These are phyloP conservation scores for Tiaroga cobitis DNA, from an alignment of 2,797 vertebrate genomes.

Conservation along the genomic window DNA sequence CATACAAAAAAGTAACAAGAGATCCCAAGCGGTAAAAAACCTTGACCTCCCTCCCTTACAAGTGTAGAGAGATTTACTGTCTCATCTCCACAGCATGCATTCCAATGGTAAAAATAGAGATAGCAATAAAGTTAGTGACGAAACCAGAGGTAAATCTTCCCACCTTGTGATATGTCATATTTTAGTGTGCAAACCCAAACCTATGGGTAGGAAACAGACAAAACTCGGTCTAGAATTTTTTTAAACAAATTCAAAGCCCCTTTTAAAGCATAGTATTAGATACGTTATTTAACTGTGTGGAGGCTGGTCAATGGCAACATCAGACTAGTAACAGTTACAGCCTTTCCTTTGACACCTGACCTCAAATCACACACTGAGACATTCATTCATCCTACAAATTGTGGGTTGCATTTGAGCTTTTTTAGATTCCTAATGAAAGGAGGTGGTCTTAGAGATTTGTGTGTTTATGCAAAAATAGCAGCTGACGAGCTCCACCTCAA, in stretches of 20 bases:
- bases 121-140: conserved; percentile 66
- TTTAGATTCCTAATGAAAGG: conserved; percentile 55
- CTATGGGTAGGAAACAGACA: not conserved
- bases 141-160: conserved; percentile 47
- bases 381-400: conserved; percentile 67
- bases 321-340: conserved; percentile 65
- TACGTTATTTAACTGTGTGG: conserved; percentile 1
- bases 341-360: conserved; percentile 66
- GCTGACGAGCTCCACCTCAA: conserved; percentile 53
- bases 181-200: conserved; percentile 2
- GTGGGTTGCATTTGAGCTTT: conserved; percentile 59
- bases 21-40: conserved; percentile 18
- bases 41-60: conserved; percentile 39
- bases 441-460: conserved; percentile 57
- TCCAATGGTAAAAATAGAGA: conserved; percentile 73
- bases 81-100: conserved; percentile 66
- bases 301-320: not conserved
- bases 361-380: conserved; percentile 67
- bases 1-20: conserved; percentile 35
- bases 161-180: conserved; percentile 18
- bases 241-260: not conserved
- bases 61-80: conserved; percentile 52
- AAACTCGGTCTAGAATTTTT: not conserved
- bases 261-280: conserved; percentile 23
- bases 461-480: conserved; percentile 72